Evolutionary conservation across 1,140 invertebrate genomes (phyloP), one percentile per base, ranked within the genome.

Genomic region (Drosophila ironensis): DNA sequence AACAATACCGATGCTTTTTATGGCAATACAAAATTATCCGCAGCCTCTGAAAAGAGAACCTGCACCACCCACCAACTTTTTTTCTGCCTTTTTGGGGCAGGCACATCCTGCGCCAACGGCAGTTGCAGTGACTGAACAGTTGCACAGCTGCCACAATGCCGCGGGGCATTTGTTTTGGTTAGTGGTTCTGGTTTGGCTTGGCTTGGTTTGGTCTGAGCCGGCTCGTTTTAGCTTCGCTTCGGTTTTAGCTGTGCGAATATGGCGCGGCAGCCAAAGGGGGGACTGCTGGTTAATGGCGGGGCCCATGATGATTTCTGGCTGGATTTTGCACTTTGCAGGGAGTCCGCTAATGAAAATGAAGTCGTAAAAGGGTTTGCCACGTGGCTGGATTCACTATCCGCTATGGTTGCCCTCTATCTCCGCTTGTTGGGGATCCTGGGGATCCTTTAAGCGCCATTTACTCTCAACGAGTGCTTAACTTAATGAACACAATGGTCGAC

Each of bases 361-460:
- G 61, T 66, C 61, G 61, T 66, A 52, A 66, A 66, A 66, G 61
- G 61, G 61, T 64, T 64, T 64, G 60, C 57, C 60, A 64, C 60
- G 60, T 64, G 60, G 60, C 56, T 38, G 24, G 59, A 8, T 20
- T 22, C 35, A 28, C 16, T 8, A 27, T 38, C 22, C n/a, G 12
- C 14, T 5, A 33, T 2, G 1, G 11, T 11, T 11, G 7, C 6
- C 9, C 14, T 3, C 7, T 9, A n/a, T n/a, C 3, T 9, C 19
- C n/a, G 0, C 16, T 24, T n/a, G 24, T 24, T 63, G 11, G 42
- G 17, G 14, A 19, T 14, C 46, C 42, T 22, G 12, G 27, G 25
- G 54, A 67, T 67, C 61, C 38, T 51, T 61, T 54, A 40, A 63
- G 66, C 72, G 24, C 16, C 61, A 78, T 80, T 73, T 69, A 76